phyloP scores from a whole-genome alignment of 2,797 vertebrate species.

The Harpagifer antarcticus region DNA sequence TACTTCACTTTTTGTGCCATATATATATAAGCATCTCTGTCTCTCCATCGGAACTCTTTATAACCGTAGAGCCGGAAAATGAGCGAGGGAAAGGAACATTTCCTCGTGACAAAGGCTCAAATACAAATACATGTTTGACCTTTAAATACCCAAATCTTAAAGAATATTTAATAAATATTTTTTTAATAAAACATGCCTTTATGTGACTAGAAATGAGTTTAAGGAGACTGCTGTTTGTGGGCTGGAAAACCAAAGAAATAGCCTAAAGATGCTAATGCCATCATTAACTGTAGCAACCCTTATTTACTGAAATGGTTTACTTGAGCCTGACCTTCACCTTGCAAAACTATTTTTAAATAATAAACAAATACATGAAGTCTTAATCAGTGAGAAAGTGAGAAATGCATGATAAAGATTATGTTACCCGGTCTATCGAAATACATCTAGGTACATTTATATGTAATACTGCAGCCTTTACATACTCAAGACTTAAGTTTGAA shows the following conservation, averaged over 20 bases:
- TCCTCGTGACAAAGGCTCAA: not conserved
- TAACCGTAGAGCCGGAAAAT: not conserved
- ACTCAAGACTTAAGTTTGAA: not conserved
- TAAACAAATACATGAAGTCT: not conserved
- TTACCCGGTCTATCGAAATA: too few relatives aligned
- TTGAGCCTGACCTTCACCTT: not conserved
- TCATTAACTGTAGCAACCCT: too few relatives aligned
- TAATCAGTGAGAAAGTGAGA: not conserved
- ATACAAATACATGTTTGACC: not conserved
- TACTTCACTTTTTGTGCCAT: conserved; percentile 6
- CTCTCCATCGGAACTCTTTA: not conserved
- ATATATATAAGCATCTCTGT: not conserved
- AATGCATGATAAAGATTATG: too few relatives aligned
- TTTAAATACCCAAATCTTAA: not conserved
- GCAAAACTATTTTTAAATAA: too few relatives aligned
- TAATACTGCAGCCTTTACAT: not conserved
- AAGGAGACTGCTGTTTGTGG: not conserved
- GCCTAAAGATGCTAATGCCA: not conserved
- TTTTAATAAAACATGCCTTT: too few relatives aligned
- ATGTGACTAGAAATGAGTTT: not conserved
- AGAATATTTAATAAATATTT: not conserved
- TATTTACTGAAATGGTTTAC: not conserved
- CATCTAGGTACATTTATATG: too few relatives aligned
- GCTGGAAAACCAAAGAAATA: not conserved
- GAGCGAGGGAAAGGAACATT: not conserved